Evolutionary conservation across 2,113 vertebrate species (phyloP), one percentile per base, ranked within the genome.

Genomic region (Anarrhichthys ocellatus): DNA sequence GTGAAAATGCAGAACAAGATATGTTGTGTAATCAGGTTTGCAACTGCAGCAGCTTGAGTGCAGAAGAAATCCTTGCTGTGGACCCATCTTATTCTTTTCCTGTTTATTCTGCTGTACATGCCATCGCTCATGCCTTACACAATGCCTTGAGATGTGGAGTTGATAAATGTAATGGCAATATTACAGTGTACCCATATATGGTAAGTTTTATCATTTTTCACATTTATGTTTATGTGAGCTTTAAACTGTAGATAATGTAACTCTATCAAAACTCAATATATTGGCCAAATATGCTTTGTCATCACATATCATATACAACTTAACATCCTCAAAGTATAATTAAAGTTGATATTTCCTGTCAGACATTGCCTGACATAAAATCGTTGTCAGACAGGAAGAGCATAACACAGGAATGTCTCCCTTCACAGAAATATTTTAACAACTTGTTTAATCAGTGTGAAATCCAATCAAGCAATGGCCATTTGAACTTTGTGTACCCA

Each of bases 81-180:
- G 87, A 63, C 7, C 48, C 13, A 62, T 95, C 1, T 24, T 95
- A 79, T 87, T 89, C 29, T 22, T 96, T 96, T 73, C 92, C 50
- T 0, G 90, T 94, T 14, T 97, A 97, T 78, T 80, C 83, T 0
- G 95, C 96, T 0, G 90, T 97, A 11, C 95, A 97, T 0, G 90
- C 95, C 0, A 91, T 96, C 40, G 96, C 97, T 9, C 90, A 95
- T 0, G 93, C 95, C 59, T 93, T 98, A 56, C 96, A 97, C 1
- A 88, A 88, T 6, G 76, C 95, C 59, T 88, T 97, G 74, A 91
- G 92, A 32, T 98, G 97, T 3, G 61, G 87, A 69, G 78, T 68
- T 0, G 93, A 92, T 14, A 9, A 0, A 1, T 98, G 97, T 87
- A 83, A 84, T 15, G 86, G 64, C 29, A 90, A 70, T n/a, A 78